Evolutionary conservation across 2,888 invertebrate species (phyloP), one percentile per base, ranked within the genome.

Genomic region (Diarsia mendica): DNA sequence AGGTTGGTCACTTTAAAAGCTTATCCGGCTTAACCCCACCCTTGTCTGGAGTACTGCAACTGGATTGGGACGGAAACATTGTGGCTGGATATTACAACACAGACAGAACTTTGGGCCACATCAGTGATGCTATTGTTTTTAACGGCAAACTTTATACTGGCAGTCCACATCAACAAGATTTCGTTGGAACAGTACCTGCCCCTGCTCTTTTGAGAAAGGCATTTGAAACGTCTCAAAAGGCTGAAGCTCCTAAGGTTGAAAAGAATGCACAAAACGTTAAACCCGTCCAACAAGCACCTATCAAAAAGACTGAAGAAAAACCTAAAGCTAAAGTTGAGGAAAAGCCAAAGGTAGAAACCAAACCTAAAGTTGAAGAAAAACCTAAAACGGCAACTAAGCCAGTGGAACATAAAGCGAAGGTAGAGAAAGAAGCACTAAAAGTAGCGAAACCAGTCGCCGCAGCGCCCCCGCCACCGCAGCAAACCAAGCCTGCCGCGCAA

Each of bases 61-160:
- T 98, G 0, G 97, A 98, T 89, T 97, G 97, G 96, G 96, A 97
- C 86, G 98, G 98, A 33, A 97, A 98, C 78, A 97, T 98, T 80
- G 90, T 98, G 9, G 97, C 98, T 46, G 97, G 97, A 9, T 96
- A 98, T 81, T 97, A 97, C 89, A 97, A 97, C 63, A 97, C 96
- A 0, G 97, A 98, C 88, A 95, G 94, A 55, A 96, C 97, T 39
- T 88, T 97, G 2, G 72, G 83, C 0, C 90, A 91, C 15, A 95
- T 98, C 33, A 97, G 97, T 85, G 98, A 98, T 88, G 97, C 97
- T 4, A 96, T 97, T 79, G 97, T 98, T 66, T 97, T 97, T 89
- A 97, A 97, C 69, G 97, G 97, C 84, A 96, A 97, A 85, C 92
- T 98, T 20, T 97, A 97, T 89, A 92, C 98, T 51, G 98, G 98